Base-by-base conservation (phyloP, 1,140 invertebrate species). In the Drosophila ohnishii region DNA sequence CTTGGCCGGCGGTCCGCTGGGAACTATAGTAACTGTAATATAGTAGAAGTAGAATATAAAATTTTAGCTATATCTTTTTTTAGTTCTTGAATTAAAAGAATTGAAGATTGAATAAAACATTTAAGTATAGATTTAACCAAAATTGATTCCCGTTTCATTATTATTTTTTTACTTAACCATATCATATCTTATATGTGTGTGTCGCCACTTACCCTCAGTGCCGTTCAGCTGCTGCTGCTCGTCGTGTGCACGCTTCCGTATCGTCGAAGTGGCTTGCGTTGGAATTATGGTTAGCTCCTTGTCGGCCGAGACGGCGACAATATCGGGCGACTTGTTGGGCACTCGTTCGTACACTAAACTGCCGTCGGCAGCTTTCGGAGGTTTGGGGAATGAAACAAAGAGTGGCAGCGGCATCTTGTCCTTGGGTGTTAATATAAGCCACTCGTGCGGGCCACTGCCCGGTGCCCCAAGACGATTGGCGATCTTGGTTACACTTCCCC, bases 331-430 rank as follows among this genome's bases (percentile, higher is more conserved):
- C 92, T 96, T 96, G 77, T 96, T 96, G 59, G 95, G 95, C 71
- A 97, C 94, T 90, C 96, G 94, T 90, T 97, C 96, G 84, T 97
- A 97, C 51, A 97, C 89, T 69, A 97, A 92, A 92, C 96, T 97
- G 65, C 96, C 96, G 92, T 97, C 96, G 71, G 96, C 94, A 66
- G 94, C 96, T 92, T 97, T 97, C 10, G 96, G 96, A 59, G 97
- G 97, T 92, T 96, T 96, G 42, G 97, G 97, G 91, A 97, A 98
- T 71, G 95, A 96, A 55, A 97, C 94, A 77, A 95, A 94, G 65
- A 95, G 94, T 7, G 96, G 96, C 91, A 95, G 94, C 56, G 97
- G 96, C 89, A 97, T 94, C 91, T 95, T 94, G 87, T 95, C 95
- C 71, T 95, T 95, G 51, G 96, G 95, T 34, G 96, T 97, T 40